Percentiles rank a stretch among this genome's conserved stretches.
phyloP scores from a whole-genome alignment of 2,113 vertebrate species.

The Lampris megalopsis region DNA sequence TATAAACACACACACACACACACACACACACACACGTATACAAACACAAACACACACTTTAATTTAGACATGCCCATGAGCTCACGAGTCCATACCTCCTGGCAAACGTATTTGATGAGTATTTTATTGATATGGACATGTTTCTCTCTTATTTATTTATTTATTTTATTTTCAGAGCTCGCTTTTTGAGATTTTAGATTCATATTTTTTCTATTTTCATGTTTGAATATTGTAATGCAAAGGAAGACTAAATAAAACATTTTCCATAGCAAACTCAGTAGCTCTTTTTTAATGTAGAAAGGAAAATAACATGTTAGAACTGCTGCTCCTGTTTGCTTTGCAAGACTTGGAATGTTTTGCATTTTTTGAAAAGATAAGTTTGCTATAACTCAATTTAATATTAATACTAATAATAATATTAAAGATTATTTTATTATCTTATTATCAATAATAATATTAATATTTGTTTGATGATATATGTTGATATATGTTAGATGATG shows the following conservation, averaged over 20 bases:
- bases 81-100: conserved; percentile 61
- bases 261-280: background rate
- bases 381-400: too few species aligned
- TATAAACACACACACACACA: conserved; percentile 7
- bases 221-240: conserved; percentile 54
- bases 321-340: too few species aligned
- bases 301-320: too few species aligned
- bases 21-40: background rate
- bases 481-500: too few species aligned
- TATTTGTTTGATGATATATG: too few species aligned
- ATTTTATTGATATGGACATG: conserved; percentile 48
- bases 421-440: too few species aligned
- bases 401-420: too few species aligned
- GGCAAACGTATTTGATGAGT: conserved; percentile 63
- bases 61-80: conserved; percentile 42
- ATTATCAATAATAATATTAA: too few species aligned
- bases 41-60: conserved; percentile 22
- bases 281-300: background rate
- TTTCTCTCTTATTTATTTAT: conserved; percentile 61
- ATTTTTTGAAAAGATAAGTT: too few species aligned
- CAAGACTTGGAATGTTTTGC: too few species aligned
- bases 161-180: conserved; percentile 61
- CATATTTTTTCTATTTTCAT: conserved; percentile 79
- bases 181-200: conserved; percentile 69
- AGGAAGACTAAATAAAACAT: conserved; percentile 42